phyloP scores from a whole-genome alignment of 2,797 vertebrate genomes.

The Bradypus variegatus region DNA sequence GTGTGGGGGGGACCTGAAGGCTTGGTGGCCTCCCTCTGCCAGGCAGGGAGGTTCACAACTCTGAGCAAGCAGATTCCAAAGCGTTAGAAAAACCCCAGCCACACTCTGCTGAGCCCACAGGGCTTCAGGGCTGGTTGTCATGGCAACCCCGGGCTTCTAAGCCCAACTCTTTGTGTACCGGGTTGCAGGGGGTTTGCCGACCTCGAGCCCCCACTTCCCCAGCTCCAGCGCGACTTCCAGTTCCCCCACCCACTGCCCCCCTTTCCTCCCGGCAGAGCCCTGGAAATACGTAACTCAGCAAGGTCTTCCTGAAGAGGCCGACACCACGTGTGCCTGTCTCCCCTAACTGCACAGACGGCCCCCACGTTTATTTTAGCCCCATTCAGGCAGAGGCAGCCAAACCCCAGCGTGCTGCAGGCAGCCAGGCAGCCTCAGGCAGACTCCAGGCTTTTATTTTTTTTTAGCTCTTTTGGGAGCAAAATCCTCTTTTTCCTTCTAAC shows the following conservation, averaged over 20 bases:
- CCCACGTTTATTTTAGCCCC: constrained; percentile 61
- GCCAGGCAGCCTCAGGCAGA: background rate
- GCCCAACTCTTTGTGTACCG: background rate
- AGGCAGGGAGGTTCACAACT: background rate
- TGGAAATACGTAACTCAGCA: background rate
- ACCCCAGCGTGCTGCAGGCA: constrained; percentile 40
- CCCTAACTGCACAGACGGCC: constrained; percentile 6
- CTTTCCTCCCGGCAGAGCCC: constrained; percentile 5
- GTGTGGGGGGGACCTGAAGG: background rate
- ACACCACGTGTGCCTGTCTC: background rate
- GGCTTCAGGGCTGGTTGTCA: constrained; percentile 20
- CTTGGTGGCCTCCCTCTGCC: background rate
- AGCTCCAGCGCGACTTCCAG: rapidly evolving
- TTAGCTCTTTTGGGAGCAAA: background rate
- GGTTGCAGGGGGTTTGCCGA: background rate
- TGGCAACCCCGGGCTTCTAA: constrained; percentile 48
- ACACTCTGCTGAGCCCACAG: constrained; percentile 4
- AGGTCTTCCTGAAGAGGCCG: constrained; percentile 23
- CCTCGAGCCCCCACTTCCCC: no score
- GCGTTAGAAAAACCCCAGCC: constrained; percentile 36
- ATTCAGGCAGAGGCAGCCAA: constrained; percentile 44
- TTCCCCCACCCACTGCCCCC: background rate
- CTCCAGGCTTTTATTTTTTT: background rate
- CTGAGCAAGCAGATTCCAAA: background rate
- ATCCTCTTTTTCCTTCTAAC: background rate